Evolutionary conservation across 2,797 vertebrate genomes (phyloP), one percentile per base, ranked within the genome.

Genomic region (Phoebastria nigripes): DNA sequence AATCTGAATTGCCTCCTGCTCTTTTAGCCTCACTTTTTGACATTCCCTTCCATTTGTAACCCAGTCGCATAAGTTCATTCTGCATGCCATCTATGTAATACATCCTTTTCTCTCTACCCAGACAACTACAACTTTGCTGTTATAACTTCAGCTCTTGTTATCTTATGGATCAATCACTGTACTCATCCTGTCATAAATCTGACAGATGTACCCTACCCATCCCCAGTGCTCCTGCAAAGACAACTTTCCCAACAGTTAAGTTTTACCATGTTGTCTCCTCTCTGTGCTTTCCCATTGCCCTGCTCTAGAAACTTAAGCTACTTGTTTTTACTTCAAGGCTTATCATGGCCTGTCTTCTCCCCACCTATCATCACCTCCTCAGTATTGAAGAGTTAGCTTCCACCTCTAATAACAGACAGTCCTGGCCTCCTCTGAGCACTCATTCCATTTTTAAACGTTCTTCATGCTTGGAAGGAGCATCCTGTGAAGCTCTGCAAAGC

Each of bases 141-240:
- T 86, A 59, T 1, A 90, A 35, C 49, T 92, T 84, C 89, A 90
- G 80, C 89, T 92, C 46, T 85, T 93, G 88, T 95, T 95, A 67
- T 96, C 58, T 87, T 92, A 93, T 0, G 83, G 90, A 90, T 96
- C 92, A 92, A 67, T 92, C 92, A 89, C 86, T 79, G 80, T 69
- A 93, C 31, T 95, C 90, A 94, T 95, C 82, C 66, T 69, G 58
- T 67, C 73, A 76, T 29, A 94, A 93, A 82, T 55, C 62, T 94
- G 93, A 90, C 88, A 92, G 93, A 89, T 87, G 76, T 72, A 62
- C 61, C 18, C 7, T 92, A 28, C 70, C 73, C 94, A 80, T 52
- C 54, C 73, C 37, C 62, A 87, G 70, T 72, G 58, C 47, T 96
- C 62, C 83, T 89, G 93, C 94, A 90, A 90, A 92, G 66, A 96